Percentiles rank a stretch among this genome's conserved stretches.
These are phyloP conservation scores for human DNA, from an alignment of 2,113 vertebrate genomes.

Conservation along the genomic window DNA sequence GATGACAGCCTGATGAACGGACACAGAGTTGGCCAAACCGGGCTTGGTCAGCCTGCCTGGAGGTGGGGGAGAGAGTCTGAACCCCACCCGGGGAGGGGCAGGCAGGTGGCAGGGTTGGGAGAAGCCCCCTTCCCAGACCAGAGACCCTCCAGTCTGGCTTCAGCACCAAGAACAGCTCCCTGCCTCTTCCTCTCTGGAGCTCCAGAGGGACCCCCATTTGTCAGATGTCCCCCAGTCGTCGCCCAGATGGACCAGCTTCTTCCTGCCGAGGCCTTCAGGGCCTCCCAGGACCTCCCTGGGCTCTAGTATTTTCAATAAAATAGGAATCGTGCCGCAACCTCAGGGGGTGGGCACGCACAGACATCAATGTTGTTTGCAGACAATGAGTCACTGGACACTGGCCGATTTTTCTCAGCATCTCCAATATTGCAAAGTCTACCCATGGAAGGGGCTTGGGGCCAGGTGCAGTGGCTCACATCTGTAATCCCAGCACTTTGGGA, in stretches of 20 bases:
- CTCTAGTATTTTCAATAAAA: not conserved
- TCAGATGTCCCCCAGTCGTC: not conserved
- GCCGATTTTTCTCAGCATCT: fast-evolving
- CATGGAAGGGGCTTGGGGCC: not conserved
- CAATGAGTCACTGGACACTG: fast-evolving
- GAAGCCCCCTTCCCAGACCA: too few relatives aligned
- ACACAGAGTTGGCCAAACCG: fast-evolving
- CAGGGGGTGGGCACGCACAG: fast-evolving
- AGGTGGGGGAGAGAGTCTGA: fast-evolving
- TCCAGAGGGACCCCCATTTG: not conserved
- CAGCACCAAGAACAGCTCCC: not conserved
- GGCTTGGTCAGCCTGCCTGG: fast-evolving
- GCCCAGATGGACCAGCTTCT: not conserved
- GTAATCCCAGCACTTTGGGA: too few relatives aligned
- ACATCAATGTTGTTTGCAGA: not conserved
- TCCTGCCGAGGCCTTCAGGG: too few relatives aligned
- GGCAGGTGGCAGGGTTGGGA: too few relatives aligned
- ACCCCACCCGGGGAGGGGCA: not conserved
- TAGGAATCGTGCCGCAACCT: fast-evolving
- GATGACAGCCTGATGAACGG: too few relatives aligned
- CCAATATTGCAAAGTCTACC: not conserved
- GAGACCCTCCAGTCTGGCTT: not conserved
- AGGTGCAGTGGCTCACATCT: fast-evolving
- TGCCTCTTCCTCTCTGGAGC: not conserved
- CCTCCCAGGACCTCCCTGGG: not conserved